Conservation (phyloP, 2,113 vertebrate species). For the Engystomops pustulosus region DNA sequence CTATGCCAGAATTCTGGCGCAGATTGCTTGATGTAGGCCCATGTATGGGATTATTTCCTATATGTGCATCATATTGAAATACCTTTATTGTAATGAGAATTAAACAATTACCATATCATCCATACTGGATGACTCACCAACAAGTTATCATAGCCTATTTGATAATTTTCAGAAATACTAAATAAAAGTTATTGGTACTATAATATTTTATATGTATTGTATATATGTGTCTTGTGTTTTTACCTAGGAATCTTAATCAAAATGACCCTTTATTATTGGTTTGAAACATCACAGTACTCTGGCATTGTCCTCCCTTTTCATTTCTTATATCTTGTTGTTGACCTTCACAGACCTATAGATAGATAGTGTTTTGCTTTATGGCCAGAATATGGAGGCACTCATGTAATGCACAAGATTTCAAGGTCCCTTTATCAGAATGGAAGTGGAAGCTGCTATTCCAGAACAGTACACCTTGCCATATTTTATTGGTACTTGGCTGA, state of each 20-base stretch:
- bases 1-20: too few species aligned
- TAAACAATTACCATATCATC: too few species aligned
- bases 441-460: constrained; percentile 27
- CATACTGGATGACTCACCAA: too few species aligned
- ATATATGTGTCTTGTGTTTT: background rate
- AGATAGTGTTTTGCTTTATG: constrained; percentile 41
- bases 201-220: too few species aligned
- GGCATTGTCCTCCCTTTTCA: background rate
- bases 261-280: background rate
- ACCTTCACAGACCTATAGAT: constrained; percentile 47
- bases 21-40: too few species aligned
- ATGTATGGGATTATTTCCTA: too few species aligned
- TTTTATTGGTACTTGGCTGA: constrained; percentile 52
- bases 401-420: constrained; percentile 24
- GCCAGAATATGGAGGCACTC: background rate
- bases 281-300: background rate
- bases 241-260: background rate
- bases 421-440: constrained; percentile 38
- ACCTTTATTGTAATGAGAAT: too few species aligned
- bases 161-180: too few species aligned
- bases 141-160: too few species aligned
- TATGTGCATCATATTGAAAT: too few species aligned
- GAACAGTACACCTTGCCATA: constrained; percentile 54
- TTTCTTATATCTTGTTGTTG: constrained; percentile 4
- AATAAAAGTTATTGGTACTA: too few species aligned